Evolutionary conservation across 2,113 vertebrate genomes (phyloP).

Genomic region (Apaloderma vittatum): DNA sequence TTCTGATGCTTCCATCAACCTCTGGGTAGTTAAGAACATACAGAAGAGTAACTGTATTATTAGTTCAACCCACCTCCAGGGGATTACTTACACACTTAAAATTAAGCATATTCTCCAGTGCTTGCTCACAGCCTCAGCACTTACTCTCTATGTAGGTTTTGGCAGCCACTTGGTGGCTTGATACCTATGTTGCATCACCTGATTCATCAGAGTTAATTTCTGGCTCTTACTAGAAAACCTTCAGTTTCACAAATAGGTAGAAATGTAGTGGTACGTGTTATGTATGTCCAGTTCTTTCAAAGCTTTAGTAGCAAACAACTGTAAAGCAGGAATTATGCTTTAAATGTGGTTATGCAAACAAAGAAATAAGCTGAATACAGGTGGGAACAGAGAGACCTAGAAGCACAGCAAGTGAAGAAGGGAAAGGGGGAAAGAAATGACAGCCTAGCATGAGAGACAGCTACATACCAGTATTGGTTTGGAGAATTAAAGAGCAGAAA

Average conservation of each 20-base stretch:
- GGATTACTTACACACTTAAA: background rate
- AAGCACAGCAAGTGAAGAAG: background rate
- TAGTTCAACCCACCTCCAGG: background rate
- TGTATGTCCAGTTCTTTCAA: background rate
- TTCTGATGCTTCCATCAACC: background rate
- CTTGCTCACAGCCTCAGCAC: background rate
- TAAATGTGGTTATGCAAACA: background rate
- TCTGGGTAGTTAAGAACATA: background rate
- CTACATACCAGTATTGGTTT: background rate
- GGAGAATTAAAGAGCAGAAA: background rate
- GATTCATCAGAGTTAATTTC: background rate
- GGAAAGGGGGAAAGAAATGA: background rate
- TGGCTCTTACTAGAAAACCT: background rate
- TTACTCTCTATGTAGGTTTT: background rate
- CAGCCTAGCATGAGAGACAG: background rate
- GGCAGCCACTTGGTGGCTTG: background rate
- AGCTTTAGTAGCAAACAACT: background rate
- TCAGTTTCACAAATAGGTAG: background rate
- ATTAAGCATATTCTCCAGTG: background rate
- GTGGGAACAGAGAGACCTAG: background rate
- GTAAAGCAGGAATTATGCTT: background rate
- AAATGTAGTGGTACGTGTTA: background rate
- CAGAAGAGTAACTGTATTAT: background rate
- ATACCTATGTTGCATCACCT: accelerated
- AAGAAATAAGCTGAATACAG: background rate